Percentiles rank a stretch among this genome's conserved stretches.
Conservation (phyloP, 2,113 vertebrate genomes). For the Pteropus alecto region DNA sequence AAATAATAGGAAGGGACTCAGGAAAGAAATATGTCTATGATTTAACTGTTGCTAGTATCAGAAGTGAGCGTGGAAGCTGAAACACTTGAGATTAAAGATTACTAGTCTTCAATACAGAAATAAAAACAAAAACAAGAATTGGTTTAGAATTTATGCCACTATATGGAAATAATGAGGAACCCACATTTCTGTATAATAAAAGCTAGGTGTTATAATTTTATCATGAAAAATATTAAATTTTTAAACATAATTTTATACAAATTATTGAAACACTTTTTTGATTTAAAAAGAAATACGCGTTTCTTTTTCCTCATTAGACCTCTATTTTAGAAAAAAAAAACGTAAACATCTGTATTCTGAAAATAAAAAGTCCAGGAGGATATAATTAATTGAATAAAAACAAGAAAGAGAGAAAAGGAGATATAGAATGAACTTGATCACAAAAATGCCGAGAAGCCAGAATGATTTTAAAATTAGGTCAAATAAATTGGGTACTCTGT, state of each 20-base stretch:
- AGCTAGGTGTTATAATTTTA: background rate
- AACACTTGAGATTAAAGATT: background rate
- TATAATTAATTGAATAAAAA: conserved; percentile 36
- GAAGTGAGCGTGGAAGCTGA: background rate
- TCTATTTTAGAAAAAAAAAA: background rate
- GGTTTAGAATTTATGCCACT: background rate
- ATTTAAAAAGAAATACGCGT: background rate
- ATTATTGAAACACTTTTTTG: background rate
- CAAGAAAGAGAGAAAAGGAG: background rate
- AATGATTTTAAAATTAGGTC: conserved; percentile 50
- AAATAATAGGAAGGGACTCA: background rate
- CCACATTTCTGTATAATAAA: background rate
- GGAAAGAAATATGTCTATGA: background rate
- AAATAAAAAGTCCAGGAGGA: background rate
- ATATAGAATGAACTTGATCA: background rate
- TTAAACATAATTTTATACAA: background rate
- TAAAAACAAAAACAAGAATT: background rate
- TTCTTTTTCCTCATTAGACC: background rate
- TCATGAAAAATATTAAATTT: background rate
- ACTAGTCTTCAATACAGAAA: background rate
- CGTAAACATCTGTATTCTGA: background rate
- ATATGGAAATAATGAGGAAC: background rate
- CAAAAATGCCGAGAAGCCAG: background rate
- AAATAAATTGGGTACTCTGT: conserved; percentile 44
- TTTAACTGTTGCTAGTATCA: background rate